Evolutionary conservation across 2,888 invertebrate species (phyloP).

Genomic region (Apotomis capreana): DNA sequence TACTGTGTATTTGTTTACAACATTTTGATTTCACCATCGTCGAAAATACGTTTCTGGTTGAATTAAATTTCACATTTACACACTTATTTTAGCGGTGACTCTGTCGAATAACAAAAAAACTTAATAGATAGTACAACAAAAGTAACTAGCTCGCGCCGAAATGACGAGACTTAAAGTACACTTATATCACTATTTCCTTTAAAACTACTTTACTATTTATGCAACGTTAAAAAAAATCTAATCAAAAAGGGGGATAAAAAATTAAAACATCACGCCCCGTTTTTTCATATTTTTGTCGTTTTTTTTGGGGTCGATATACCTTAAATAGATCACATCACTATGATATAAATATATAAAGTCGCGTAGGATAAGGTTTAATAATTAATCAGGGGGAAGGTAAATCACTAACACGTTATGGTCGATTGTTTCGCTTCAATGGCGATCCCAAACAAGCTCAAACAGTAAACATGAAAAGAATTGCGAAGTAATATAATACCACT

Average conservation of each 20-base stretch:
- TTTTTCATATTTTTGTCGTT: constrained; percentile 38
- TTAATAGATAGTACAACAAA: constrained; percentile 23
- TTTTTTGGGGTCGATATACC: constrained; percentile 44
- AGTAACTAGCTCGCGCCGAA: constrained; percentile 10
- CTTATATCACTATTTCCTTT: constrained; percentile 56
- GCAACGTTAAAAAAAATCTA: constrained; percentile 49
- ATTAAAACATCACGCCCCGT: constrained; percentile 34
- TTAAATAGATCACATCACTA: constrained; percentile 63
- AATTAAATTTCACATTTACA: no score
- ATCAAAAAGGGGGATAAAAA: constrained; percentile 49
- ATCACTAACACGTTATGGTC: constrained; percentile 76
- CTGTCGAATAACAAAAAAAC: constrained; percentile 38
- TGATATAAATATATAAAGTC: constrained; percentile 60
- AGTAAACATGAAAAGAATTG: constrained; percentile 4
- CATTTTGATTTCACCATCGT: no score
- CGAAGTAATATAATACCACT: constrained; percentile 9
- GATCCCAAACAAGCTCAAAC: constrained; percentile 23
- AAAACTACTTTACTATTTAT: constrained; percentile 56
- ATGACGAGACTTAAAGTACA: constrained; percentile 51
- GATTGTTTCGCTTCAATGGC: constrained; percentile 56
- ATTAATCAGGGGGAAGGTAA: constrained; percentile 63
- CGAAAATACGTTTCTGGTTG: no score
- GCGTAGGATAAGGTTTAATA: constrained; percentile 56
- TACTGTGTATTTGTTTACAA: no score
- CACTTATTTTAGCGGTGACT: constrained; percentile 10